phyloP scores from a whole-genome alignment of 1,140 invertebrate genomes.

The Atopsyche davidsoni region DNA sequence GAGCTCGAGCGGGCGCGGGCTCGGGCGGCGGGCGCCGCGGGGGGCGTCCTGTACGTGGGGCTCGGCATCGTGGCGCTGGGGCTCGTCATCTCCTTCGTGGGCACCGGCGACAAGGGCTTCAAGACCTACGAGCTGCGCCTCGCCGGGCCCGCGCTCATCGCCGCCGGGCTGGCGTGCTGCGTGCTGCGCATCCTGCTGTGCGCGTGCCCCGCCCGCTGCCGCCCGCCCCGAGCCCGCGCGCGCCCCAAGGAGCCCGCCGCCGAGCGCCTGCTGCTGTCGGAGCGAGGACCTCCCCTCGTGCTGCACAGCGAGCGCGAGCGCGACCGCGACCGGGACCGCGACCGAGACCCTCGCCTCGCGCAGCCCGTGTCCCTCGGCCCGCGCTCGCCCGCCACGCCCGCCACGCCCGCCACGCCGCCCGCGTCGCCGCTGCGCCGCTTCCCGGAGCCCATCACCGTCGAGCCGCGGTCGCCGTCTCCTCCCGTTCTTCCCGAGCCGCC shows the following conservation, averaged over 20 bases:
- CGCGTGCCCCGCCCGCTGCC: slow-evolving; percentile 41
- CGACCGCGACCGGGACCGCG: slow-evolving; percentile 27
- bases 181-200: slow-evolving; percentile 53
- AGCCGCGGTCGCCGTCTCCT: neutral
- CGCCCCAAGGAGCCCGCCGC: slow-evolving; percentile 25
- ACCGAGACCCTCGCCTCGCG: slow-evolving; percentile 15
- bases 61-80: slow-evolving; percentile 74
- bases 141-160: slow-evolving; percentile 71
- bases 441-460: slow-evolving; percentile 1
- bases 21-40: slow-evolving; percentile 44
- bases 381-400: slow-evolving; percentile 35
- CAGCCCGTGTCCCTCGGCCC: slow-evolving; percentile 8
- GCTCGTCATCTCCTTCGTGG: slow-evolving; percentile 80
- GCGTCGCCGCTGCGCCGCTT: slow-evolving; percentile 17
- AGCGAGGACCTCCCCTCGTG: slow-evolving; percentile 38
- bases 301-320: slow-evolving; percentile 27
- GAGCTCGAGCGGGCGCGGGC: slow-evolving; percentile 41
- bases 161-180: slow-evolving; percentile 53
- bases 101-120: slow-evolving; percentile 84
- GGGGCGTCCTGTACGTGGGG: slow-evolving; percentile 73
- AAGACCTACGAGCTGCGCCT: slow-evolving; percentile 75
- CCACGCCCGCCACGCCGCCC: slow-evolving; percentile 27
- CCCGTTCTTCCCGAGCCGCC: slow-evolving; percentile 2
- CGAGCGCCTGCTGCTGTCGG: slow-evolving; percentile 37
- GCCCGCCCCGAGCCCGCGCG: slow-evolving; percentile 20